These are phyloP conservation scores for Eupsilia transversa DNA, from an alignment of 2,888 invertebrate species.

Conservation along the genomic window DNA sequence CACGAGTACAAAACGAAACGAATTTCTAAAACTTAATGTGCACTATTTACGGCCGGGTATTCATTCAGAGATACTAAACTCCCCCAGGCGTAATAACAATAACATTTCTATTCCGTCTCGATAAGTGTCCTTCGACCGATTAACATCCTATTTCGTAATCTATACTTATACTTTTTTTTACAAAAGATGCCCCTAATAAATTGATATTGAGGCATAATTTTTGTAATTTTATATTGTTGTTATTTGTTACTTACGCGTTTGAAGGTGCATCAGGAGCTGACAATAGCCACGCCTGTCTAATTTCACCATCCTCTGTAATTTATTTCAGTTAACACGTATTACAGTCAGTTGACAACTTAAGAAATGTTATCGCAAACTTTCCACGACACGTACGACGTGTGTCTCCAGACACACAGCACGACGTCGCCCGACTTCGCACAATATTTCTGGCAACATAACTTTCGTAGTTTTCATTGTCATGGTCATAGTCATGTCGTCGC, in stretches of 20 bases:
- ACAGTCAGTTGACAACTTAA: neutral
- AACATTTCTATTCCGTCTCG: neutral
- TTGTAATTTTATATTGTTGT: neutral
- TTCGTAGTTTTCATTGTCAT: neutral
- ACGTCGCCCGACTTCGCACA: neutral
- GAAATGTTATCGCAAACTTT: neutral
- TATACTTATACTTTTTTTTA: neutral
- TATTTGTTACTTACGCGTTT: conserved; percentile 1
- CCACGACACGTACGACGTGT: neutral
- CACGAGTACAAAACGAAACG: neutral
- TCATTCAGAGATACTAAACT: neutral
- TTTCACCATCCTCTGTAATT: conserved; percentile 13
- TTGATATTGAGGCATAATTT: neutral
- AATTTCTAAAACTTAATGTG: neutral
- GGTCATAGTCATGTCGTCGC: neutral
- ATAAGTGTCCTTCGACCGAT: neutral
- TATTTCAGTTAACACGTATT: neutral
- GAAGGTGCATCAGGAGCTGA: conserved; percentile 20
- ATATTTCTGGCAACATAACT: neutral
- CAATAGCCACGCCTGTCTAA: conserved; percentile 13
- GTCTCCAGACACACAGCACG: neutral
- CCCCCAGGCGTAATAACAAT: neutral
- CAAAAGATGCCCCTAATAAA: neutral
- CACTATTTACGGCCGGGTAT: neutral
- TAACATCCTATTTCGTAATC: neutral